Conservation (phyloP, 2,797 vertebrate genomes). For the Cirrhinus molitorella region DNA sequence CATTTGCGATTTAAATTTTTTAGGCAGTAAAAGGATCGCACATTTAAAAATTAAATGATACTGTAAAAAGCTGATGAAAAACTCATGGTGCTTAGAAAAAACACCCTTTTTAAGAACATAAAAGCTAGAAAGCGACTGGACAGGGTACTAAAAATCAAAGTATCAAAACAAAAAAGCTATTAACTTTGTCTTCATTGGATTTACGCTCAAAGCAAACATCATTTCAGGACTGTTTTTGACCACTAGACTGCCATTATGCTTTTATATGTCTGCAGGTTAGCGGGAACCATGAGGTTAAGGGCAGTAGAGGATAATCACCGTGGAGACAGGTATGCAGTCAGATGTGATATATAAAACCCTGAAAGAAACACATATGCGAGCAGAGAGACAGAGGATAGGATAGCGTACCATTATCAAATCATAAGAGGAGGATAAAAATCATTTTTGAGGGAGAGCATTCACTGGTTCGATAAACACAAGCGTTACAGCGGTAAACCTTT, state of each 20-base stretch:
- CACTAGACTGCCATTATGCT: slow-evolving; percentile 3
- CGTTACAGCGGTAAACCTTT: slow-evolving; percentile 12
- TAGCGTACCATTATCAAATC: neutral
- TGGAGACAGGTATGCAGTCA: slow-evolving; percentile 28
- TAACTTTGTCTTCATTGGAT: neutral
- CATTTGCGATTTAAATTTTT: neutral
- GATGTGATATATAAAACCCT: neutral
- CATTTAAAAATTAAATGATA: neutral
- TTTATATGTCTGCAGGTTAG: neutral
- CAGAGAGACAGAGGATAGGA: slow-evolving; percentile 9
- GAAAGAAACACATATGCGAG: neutral
- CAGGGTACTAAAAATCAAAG: neutral
- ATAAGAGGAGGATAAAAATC: neutral
- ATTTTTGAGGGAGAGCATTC: neutral
- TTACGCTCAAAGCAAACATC: neutral
- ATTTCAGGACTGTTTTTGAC: neutral
- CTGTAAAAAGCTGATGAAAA: neutral
- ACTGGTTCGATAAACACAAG: neutral
- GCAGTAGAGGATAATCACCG: neutral
- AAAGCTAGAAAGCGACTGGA: neutral
- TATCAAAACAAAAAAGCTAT: neutral
- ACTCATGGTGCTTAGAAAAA: neutral
- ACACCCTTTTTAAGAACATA: neutral
- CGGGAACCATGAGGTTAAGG: slow-evolving; percentile 5
- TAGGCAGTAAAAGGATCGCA: neutral